Percentiles rank a stretch among this genome's conserved stretches.
These are phyloP conservation scores for Eilema caniola DNA, from an alignment of 2,888 invertebrate genomes.

Conservation along the genomic window DNA sequence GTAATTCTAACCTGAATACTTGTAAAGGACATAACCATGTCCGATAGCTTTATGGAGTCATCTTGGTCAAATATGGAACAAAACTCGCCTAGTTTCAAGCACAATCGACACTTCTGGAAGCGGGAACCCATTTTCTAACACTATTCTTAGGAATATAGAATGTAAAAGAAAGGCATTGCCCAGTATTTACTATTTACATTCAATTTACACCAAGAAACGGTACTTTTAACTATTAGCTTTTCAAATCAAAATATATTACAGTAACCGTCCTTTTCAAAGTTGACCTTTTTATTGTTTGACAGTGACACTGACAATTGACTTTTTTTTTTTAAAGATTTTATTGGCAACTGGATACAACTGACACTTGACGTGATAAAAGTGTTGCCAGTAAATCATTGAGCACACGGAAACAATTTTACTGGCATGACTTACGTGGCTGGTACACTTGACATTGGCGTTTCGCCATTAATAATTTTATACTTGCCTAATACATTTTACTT, in stretches of 20 bases:
- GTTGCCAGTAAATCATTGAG: not conserved
- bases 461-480: too few species aligned
- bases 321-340: too few species aligned
- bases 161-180: slow-evolving; percentile 25
- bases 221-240: slow-evolving; percentile 22
- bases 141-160: not conserved
- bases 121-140: slow-evolving; percentile 61
- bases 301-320: too few species aligned
- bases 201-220: slow-evolving; percentile 31
- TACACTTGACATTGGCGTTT: too few species aligned
- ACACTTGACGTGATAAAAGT: not conserved
- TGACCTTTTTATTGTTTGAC: not conserved
- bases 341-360: too few species aligned
- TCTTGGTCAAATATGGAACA: slow-evolving; percentile 84
- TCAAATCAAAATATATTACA: slow-evolving; percentile 18
- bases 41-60: slow-evolving; percentile 78
- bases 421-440: too few species aligned
- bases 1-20: slow-evolving; percentile 69
- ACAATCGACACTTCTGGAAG: slow-evolving; percentile 81
- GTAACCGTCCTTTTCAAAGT: slow-evolving; percentile 42
- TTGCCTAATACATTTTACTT: too few species aligned
- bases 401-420: too few species aligned
- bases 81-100: slow-evolving; percentile 81
- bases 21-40: slow-evolving; percentile 84
- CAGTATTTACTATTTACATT: slow-evolving; percentile 44